Conservation (phyloP, 2,888 invertebrate genomes). For the Pseudeuparius sepicola region DNA sequence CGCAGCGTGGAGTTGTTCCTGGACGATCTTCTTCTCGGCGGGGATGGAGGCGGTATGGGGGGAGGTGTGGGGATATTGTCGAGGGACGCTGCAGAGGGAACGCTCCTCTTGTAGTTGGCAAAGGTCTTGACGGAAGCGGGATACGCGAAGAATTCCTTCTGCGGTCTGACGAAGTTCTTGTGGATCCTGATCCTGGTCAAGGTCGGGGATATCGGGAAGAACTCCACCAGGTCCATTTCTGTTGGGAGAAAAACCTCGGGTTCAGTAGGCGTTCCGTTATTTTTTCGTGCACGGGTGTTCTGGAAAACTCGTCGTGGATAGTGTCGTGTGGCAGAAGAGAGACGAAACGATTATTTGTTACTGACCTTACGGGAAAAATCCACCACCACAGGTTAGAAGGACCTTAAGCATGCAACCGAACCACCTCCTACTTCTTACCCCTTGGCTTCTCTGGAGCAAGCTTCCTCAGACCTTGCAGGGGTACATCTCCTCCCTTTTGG, state of each 20-base stretch:
- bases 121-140: slow-evolving; percentile 47
- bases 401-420: no score
- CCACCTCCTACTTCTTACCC: no score
- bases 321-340: slow-evolving; percentile 5
- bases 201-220: slow-evolving; percentile 71
- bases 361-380: no score
- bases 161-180: slow-evolving; percentile 45
- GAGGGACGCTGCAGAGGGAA: slow-evolving; percentile 44
- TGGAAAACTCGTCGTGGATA: slow-evolving; percentile 14
- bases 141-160: slow-evolving; percentile 52
- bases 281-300: slow-evolving; percentile 19
- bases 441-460: slow-evolving; percentile 75
- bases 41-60: slow-evolving; percentile 51
- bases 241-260: slow-evolving; percentile 36
- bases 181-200: slow-evolving; percentile 71
- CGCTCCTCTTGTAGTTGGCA: slow-evolving; percentile 49
- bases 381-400: no score
- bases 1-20: slow-evolving; percentile 59
- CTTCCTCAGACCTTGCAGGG: slow-evolving; percentile 83
- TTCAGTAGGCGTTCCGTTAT: slow-evolving; percentile 8
- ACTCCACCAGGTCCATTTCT: slow-evolving; percentile 72
- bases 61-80: slow-evolving; percentile 32
- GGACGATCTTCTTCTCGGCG: slow-evolving; percentile 68
- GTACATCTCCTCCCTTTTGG: slow-evolving; percentile 92
- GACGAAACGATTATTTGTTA: no score